Evolutionary conservation across 2,797 vertebrate species (phyloP).

Genomic region (Oreonectes daqikongensis): DNA sequence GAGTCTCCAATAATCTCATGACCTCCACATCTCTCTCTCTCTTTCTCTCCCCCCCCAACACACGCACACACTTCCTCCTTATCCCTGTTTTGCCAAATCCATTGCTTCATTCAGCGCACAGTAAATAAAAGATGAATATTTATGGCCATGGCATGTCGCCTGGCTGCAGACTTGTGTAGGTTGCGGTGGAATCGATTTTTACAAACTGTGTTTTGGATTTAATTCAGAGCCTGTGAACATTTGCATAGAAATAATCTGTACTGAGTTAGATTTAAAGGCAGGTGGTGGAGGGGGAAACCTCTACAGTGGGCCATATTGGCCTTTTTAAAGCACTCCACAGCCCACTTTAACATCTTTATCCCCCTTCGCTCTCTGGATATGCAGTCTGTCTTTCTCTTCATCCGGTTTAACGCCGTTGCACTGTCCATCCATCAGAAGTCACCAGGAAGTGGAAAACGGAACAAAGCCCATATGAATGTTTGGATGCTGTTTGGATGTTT

Average conservation of each 20-base stretch:
- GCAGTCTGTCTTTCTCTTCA: background rate
- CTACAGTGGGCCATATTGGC: constrained; percentile 66
- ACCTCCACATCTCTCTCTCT: constrained; percentile 19
- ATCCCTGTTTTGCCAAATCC: constrained; percentile 72
- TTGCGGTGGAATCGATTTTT: constrained; percentile 83
- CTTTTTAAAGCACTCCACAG: constrained; percentile 46
- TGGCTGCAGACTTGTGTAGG: constrained; percentile 60
- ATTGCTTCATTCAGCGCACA: constrained; percentile 72
- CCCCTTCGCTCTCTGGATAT: background rate
- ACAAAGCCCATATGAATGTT: background rate
- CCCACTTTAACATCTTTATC: constrained; percentile 34
- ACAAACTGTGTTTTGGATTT: constrained; percentile 84
- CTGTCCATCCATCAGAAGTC: background rate
- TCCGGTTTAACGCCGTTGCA: background rate
- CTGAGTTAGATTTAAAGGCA: constrained; percentile 78
- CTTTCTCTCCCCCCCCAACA: background rate
- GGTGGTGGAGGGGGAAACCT: constrained; percentile 69
- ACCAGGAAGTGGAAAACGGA: background rate
- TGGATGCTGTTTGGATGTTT: constrained; percentile 35
- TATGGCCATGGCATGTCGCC: constrained; percentile 72
- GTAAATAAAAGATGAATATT: constrained; percentile 81
- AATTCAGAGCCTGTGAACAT: constrained; percentile 71
- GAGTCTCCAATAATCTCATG: constrained; percentile 43
- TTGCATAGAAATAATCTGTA: constrained; percentile 88
- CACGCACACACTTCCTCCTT: constrained; percentile 27